Conservation (phyloP, 2,797 vertebrate genomes). For the Scyliorhinus canicula region DNA sequence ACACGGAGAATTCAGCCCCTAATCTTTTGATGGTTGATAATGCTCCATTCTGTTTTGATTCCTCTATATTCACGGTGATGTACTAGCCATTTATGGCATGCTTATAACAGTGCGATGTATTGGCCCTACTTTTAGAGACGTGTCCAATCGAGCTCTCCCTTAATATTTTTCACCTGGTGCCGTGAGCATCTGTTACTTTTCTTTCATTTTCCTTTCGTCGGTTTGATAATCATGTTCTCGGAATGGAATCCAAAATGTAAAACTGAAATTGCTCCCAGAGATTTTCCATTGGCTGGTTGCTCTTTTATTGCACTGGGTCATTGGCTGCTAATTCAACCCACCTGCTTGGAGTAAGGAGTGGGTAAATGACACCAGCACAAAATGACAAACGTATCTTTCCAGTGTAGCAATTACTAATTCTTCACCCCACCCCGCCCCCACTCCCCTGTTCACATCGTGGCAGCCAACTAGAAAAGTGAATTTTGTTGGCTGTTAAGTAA, state of each 20-base stretch:
- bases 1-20: too few relatives aligned
- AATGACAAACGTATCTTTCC: background rate
- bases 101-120: background rate
- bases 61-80: background rate
- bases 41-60: background rate
- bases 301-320: conserved; percentile 41
- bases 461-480: background rate
- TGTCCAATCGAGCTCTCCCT: background rate
- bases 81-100: background rate
- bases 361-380: background rate
- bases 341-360: background rate
- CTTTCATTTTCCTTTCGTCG: conserved; percentile 30
- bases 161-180: background rate
- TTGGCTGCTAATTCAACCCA: conserved; percentile 17
- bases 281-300: conserved; percentile 46
- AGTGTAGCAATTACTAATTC: background rate
- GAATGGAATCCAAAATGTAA: conserved; percentile 44
- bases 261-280: conserved; percentile 45
- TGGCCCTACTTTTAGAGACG: background rate
- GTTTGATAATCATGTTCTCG: background rate
- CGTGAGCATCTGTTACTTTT: background rate
- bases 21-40: background rate
- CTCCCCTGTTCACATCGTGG: too few relatives aligned
- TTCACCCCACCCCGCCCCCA: background rate
- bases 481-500: background rate